Evolutionary conservation across 2,113 vertebrate genomes (phyloP).

Genomic region (Charadrius vociferus): DNA sequence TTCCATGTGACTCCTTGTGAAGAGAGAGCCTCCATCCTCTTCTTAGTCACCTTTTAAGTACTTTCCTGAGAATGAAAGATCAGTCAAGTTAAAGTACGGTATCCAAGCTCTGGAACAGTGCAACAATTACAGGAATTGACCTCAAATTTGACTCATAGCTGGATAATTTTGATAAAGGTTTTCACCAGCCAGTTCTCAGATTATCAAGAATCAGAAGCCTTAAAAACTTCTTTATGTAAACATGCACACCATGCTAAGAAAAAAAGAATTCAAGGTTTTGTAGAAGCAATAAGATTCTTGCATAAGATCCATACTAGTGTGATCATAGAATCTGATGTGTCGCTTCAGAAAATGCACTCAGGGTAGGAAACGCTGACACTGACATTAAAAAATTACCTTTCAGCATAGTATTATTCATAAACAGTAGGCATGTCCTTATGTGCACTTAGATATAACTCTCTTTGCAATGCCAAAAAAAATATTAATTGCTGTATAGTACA

Average conservation of each 20-base stretch:
- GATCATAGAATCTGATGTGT: background rate
- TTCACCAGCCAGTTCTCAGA: background rate
- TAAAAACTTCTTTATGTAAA: background rate
- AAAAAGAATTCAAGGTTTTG: background rate
- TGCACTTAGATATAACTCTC: background rate
- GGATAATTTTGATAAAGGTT: background rate
- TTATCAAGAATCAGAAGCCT: background rate
- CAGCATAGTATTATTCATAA: background rate
- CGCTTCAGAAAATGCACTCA: background rate
- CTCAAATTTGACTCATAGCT: background rate
- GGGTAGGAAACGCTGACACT: background rate
- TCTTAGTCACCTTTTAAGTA: background rate
- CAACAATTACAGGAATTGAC: background rate
- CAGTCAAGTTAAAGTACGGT: background rate
- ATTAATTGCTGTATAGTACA: background rate
- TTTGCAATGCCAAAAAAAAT: background rate
- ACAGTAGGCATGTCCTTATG: background rate
- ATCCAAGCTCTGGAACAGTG: background rate
- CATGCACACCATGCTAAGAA: background rate
- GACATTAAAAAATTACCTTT: background rate
- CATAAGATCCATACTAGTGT: background rate
- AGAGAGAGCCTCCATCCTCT: background rate
- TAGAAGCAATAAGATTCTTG: background rate
- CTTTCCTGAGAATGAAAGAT: background rate
- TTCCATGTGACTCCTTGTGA: background rate